Base-by-base conservation (phyloP, 2,797 vertebrate species). In the Sciurus vulgaris region DNA sequence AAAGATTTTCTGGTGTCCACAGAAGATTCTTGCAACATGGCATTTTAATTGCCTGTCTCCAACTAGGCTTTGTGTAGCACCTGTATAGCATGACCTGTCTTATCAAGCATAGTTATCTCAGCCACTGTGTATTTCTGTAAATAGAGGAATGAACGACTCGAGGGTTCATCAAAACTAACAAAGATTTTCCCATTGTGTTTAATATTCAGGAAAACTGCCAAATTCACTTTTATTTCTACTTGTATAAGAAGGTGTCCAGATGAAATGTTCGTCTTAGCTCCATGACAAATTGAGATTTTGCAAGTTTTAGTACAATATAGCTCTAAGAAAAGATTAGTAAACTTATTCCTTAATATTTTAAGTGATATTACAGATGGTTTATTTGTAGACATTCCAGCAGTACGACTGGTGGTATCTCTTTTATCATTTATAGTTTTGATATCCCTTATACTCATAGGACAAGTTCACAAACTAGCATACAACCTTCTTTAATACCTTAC, bases 381-480 rank as follows among this genome's bases (percentile, higher is more conserved):
- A 86, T 95, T 93, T 95, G 63, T 89, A 96, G 76, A 94, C 82
- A 94, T 81, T 94, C 35, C 67, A 79, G 44, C 8, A 77, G 24
- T 69, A 84, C 76, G 73, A 90, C 59, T 77, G 54, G 38, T 82
- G n/a, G 26, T 56, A 95, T 92, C 76, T 91, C 59, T 95, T 91
- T 90, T 86, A 69, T 49, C 44, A 92, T 86, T 87, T 94, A 14
- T 10, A 79, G 41, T 69, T 96, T 96, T 93, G 54, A 33, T 87
- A 86, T 83, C 11, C 35, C 38, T 61, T 81, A 81, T 81, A 95
- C 12, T 61, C 51, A 47, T 70, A 72, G 72, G 30, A 94, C 86
- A n/a, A 79, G 41, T 95, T 73, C 86, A 51, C 85, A 72, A 38
- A 38, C 93, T n/a, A 81, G 28, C 9, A 61, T 77, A 89, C 17